Conservation (phyloP, 2,888 invertebrate species). For the Endomychus coccineus region DNA sequence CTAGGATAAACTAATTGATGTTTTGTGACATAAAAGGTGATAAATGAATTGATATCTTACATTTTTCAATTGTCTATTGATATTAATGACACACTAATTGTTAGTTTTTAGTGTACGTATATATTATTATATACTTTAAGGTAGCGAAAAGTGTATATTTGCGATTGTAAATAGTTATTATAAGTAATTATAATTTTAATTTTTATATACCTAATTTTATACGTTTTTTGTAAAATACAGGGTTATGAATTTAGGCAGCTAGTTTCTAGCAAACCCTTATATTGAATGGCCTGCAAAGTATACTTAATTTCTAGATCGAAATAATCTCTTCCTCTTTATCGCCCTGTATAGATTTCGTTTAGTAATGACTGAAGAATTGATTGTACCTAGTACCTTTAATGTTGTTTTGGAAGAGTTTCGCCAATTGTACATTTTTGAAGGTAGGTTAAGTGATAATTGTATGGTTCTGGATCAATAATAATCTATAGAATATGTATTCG, state of each 20-base stretch:
- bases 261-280: too few relatives aligned
- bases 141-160: conserved; percentile 20
- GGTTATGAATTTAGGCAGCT: conserved; percentile 22
- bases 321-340: too few relatives aligned
- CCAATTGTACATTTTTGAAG: too few relatives aligned
- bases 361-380: too few relatives aligned
- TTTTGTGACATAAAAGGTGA: conserved; percentile 12
- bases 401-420: too few relatives aligned
- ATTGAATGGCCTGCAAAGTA: too few relatives aligned
- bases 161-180: conserved; percentile 14
- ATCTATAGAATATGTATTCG: too few relatives aligned
- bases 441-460: too few relatives aligned
- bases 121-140: conserved; percentile 27
- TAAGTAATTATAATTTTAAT: conserved; percentile 29
- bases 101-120: conserved; percentile 22
- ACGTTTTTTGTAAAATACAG: conserved; percentile 34
- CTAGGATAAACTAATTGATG: conserved; percentile 4
- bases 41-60: conserved; percentile 11
- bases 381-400: too few relatives aligned
- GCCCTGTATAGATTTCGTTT: too few relatives aligned
- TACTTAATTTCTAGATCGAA: too few relatives aligned
- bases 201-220: conserved; percentile 33
- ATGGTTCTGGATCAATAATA: too few relatives aligned
- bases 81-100: conserved; percentile 20
- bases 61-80: conserved; percentile 11